Evolutionary conservation across 2,888 invertebrate species (phyloP), one percentile per base, ranked within the genome.

Genomic region (Agrochola lota): DNA sequence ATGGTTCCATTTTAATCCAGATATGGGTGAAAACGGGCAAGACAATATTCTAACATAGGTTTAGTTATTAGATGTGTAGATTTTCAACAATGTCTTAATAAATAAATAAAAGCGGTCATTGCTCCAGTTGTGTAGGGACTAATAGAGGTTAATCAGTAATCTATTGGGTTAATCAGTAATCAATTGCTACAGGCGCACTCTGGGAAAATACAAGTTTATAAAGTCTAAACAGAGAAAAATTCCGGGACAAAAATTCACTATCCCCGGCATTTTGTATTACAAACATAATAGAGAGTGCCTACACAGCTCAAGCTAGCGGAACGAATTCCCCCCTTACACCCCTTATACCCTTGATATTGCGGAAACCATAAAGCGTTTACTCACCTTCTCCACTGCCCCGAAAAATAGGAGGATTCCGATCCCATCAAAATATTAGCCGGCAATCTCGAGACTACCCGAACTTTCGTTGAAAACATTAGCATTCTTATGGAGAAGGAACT

Each of bases 401-500:
- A 81, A 81, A 81, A 72, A 73, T 75, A 72, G 60, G 35, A 67
- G 70, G 78, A 83, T 80, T 77, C 63, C 68, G 35, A 74, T 60
- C 72, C 74, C 55, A 88, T 89, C 75, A 78, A 84, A 84, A 85
- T 84, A 87, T 88, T 83, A 87, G 85, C 83, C 4, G 69, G 68
- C 75, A 84, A 84, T 80, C 23, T 62, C 43, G 75, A 49, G 68
- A 63, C 74, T 70, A 67, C 67, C 77, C 78, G 66, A 71, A 67
- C 60, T 79, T 76, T 78, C 63, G 40, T 69, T 68, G 71, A 46
- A 76, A 86, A 83, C 81, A 89, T 88, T 88, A 89, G 88, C 89
- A 89, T 88, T 89, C 88, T 85, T 86, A 89, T 86, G 80, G 81
- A 60, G 59, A 23, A 68, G 78, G 79, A 83, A 80, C 82, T 76